Conservation (phyloP, 2,113 vertebrate species). For the Proterorhinus semilunaris region DNA sequence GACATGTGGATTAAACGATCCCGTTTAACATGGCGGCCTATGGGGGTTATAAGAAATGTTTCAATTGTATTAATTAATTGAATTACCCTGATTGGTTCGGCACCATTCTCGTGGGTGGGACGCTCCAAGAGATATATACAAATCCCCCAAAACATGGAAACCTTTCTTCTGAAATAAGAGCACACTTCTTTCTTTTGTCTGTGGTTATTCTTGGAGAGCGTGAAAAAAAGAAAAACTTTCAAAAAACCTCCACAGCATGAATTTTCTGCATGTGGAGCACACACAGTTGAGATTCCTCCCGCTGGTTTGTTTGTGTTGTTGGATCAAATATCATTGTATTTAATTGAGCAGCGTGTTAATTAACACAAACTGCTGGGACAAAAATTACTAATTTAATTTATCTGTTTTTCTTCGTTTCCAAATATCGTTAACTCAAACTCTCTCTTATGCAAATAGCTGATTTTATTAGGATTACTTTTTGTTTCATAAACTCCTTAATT, state of each 20-base stretch:
- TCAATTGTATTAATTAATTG: no score
- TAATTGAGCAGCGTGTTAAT: conserved; percentile 33
- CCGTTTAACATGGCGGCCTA: no score
- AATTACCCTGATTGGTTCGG: no score
- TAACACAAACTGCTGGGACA: conserved; percentile 39
- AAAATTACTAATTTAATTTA: conserved; percentile 21
- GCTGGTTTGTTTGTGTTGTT: conserved; percentile 30
- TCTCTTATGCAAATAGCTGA: neutral
- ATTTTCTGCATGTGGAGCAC: conserved; percentile 11
- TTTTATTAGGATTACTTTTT: neutral
- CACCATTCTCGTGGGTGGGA: no score
- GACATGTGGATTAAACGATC: no score
- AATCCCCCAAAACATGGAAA: conserved; percentile 1
- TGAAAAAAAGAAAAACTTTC: no score
- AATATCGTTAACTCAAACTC: neutral
- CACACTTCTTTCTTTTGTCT: neutral
- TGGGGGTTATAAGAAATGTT: no score
- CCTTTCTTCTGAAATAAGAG: no score
- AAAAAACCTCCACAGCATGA: conserved; percentile 16
- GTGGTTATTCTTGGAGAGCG: neutral
- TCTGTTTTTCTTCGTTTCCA: neutral
- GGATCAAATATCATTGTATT: conserved; percentile 16
- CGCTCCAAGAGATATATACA: conserved; percentile 7
- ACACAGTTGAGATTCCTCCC: conserved; percentile 26
- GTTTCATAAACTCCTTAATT: neutral